A percentile compares a stretch with the other conserved stretches of the same genome.
Conservation (phyloP, 2,888 invertebrate genomes). For the Dicyrtoma fusca region DNA sequence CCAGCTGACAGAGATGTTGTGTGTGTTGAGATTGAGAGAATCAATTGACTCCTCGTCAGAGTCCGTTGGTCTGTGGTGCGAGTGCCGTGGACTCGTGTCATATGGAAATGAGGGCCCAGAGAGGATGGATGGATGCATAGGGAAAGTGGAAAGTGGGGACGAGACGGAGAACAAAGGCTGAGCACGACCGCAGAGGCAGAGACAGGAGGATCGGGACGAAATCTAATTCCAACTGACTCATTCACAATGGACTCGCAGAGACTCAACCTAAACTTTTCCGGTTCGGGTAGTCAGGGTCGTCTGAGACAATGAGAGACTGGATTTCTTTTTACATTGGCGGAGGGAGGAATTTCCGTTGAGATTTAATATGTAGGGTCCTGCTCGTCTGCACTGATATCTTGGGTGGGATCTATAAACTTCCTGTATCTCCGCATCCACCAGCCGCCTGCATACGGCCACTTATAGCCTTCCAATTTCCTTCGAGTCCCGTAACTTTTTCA, state of each 20-base stretch:
- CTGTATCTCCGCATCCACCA: neutral
- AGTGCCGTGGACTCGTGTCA: neutral
- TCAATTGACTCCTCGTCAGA: too few relatives aligned
- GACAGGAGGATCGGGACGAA: slow-evolving; percentile 1
- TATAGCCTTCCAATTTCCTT: too few relatives aligned
- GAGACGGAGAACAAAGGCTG: neutral
- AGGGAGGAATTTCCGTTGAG: slow-evolving; percentile 9
- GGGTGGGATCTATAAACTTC: neutral
- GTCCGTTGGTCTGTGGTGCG: neutral
- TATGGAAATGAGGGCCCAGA: neutral
- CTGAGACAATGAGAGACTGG: slow-evolving; percentile 33
- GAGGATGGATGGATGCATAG: neutral
- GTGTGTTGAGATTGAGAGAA: too few relatives aligned
- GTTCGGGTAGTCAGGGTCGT: slow-evolving; percentile 29
- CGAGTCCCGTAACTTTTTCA: too few relatives aligned
- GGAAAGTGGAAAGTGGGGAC: neutral
- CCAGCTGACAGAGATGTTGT: too few relatives aligned
- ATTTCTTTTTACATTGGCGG: slow-evolving; percentile 18
- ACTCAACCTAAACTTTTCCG: slow-evolving; percentile 23
- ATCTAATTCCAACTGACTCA: slow-evolving; percentile 35
- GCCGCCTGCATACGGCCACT: too few relatives aligned
- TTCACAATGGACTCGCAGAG: slow-evolving; percentile 20
- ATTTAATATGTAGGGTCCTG: slow-evolving; percentile 5
- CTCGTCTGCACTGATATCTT: neutral
- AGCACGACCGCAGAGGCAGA: neutral